phyloP scores from a whole-genome alignment of 2,113 vertebrate genomes.

The Toxotes chatareus region DNA sequence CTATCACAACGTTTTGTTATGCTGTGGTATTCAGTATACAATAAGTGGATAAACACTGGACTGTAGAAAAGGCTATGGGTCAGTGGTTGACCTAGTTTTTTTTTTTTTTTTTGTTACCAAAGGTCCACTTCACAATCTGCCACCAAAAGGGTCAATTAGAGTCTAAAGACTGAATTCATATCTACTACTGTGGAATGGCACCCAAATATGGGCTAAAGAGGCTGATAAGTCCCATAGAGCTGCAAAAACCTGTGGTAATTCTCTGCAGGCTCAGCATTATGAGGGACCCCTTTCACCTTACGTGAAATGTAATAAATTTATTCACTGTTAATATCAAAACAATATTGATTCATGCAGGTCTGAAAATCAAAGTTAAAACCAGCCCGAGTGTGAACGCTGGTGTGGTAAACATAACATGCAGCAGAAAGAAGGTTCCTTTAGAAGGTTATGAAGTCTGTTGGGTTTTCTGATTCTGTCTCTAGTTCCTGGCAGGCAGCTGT shows the following conservation, averaged over 20 bases:
- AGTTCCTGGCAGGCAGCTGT: slow-evolving; percentile 4
- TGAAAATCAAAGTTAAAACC: background rate
- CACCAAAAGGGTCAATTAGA: no score
- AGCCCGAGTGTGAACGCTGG: background rate
- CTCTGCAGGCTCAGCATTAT: background rate
- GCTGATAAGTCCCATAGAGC: no score
- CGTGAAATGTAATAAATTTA: background rate
- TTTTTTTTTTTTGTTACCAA: no score
- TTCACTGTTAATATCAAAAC: background rate
- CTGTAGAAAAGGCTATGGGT: no score
- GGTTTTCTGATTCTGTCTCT: slow-evolving; percentile 23
- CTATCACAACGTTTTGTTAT: no score
- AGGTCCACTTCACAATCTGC: no score
- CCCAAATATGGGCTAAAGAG: no score
- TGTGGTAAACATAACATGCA: background rate
- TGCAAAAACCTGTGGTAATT: background rate
- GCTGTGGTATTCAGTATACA: no score
- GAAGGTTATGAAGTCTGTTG: background rate
- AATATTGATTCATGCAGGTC: background rate
- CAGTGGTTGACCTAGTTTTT: no score
- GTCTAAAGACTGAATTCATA: no score
- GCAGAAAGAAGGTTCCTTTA: background rate
- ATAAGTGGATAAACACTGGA: no score
- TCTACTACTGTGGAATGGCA: no score
- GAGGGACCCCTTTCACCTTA: background rate